Percentiles rank a stretch among this genome's conserved stretches.
Conservation (phyloP, 35 echinoderm and acorn worm species). For the Diadema setosum region DNA sequence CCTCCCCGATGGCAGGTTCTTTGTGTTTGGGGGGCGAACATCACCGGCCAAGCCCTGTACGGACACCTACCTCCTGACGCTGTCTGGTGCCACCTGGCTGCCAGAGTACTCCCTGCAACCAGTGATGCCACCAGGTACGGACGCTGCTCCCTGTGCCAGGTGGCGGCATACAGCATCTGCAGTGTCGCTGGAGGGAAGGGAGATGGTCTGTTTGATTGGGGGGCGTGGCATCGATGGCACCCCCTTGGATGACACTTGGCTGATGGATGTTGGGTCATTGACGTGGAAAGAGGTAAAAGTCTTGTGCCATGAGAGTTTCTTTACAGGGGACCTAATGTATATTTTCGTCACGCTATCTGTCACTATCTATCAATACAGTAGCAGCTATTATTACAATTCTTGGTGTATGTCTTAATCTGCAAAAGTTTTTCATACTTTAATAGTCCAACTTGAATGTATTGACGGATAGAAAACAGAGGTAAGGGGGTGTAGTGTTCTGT, state of each 20-base stretch:
- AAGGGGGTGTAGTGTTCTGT: too few relatives aligned
- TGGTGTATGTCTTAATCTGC: too few relatives aligned
- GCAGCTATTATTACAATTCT: too few relatives aligned
- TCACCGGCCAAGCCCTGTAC: conserved; percentile 74
- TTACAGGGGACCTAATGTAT: too few relatives aligned
- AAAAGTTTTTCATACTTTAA: too few relatives aligned
- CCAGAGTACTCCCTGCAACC: not conserved
- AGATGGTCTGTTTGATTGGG: conserved; percentile 58
- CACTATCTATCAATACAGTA: too few relatives aligned
- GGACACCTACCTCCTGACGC: not conserved
- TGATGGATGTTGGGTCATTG: conserved; percentile 20
- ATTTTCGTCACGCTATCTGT: too few relatives aligned
- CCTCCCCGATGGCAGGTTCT: not conserved
- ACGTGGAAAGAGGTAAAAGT: conserved; percentile 53
- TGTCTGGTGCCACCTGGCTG: not conserved
- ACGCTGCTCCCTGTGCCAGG: conserved; percentile 20
- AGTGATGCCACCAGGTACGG: not conserved
- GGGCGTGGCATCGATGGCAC: conserved; percentile 26
- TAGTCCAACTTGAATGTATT: too few relatives aligned
- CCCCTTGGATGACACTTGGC: conserved; percentile 46
- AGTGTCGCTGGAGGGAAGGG: not conserved
- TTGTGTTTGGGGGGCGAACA: conserved; percentile 84
- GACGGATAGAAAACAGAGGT: too few relatives aligned
- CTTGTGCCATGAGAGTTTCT: not conserved
- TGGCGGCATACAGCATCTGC: conserved; percentile 73